Evolutionary conservation across 23 tunicate species (phyloP).

Genomic region (Styela plicata): DNA sequence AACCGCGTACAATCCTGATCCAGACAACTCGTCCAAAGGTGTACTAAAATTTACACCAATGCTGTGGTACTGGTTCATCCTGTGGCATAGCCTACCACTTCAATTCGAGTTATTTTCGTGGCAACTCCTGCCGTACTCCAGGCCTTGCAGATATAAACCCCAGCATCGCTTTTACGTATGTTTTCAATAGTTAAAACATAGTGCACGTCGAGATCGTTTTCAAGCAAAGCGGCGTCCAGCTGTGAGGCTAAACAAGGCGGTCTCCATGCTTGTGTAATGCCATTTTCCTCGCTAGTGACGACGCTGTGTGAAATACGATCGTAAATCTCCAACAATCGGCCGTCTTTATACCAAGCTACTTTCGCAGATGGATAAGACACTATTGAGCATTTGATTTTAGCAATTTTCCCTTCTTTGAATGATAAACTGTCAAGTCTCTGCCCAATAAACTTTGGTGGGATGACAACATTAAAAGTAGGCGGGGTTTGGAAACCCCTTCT

Average conservation of each 20-base stretch:
- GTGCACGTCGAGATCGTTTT: conserved; percentile 61
- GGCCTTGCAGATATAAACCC: conserved; percentile 83
- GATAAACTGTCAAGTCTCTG: conserved; percentile 30
- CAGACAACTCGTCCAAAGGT: too few relatives aligned
- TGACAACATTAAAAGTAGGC: conserved; percentile 71
- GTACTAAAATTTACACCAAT: too few relatives aligned
- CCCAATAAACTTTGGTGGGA: conserved; percentile 86
- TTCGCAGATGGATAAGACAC: conserved; percentile 78
- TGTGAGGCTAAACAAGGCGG: conserved; percentile 25
- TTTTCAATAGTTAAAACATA: conserved; percentile 65
- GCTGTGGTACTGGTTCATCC: background rate
- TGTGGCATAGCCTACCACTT: background rate
- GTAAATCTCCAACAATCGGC: conserved; percentile 73
- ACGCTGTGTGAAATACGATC: conserved; percentile 62
- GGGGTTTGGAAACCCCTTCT: conserved; percentile 69
- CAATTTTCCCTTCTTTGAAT: conserved; percentile 45
- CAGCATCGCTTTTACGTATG: conserved; percentile 47
- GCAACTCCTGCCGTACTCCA: conserved; percentile 92
- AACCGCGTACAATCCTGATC: too few relatives aligned
- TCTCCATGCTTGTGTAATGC: conserved; percentile 17
- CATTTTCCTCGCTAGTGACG: conserved; percentile 31
- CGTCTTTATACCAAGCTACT: conserved; percentile 92
- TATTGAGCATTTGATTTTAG: conserved; percentile 45
- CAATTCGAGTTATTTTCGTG: conserved; percentile 40
- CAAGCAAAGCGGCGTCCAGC: conserved; percentile 31